Percentiles rank a stretch among this genome's conserved stretches.
phyloP scores from a whole-genome alignment of 1,140 invertebrate genomes.

The Elymnias hypermnestra region DNA sequence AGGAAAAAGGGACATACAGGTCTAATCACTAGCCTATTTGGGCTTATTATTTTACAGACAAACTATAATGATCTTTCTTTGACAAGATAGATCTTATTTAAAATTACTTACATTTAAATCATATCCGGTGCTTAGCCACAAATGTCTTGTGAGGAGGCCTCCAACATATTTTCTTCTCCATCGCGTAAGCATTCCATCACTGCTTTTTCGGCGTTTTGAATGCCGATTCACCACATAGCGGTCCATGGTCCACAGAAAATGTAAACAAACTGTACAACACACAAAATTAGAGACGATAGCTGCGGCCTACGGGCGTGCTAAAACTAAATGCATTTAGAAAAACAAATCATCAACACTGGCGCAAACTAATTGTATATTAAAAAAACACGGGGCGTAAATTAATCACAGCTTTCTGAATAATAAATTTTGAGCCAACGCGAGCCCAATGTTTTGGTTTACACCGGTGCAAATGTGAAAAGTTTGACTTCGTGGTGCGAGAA shows the following conservation, averaged over 20 bases:
- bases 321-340: constrained; percentile 56
- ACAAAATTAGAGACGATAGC: constrained; percentile 38
- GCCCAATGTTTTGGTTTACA: constrained; percentile 22
- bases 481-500: constrained; percentile 1
- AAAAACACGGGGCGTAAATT: constrained; percentile 54
- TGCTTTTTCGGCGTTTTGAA: constrained; percentile 50
- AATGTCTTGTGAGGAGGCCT: constrained; percentile 40
- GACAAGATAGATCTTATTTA: too few species aligned
- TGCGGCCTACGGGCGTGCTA: constrained; percentile 34
- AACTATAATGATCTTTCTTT: too few species aligned
- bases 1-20: too few species aligned
- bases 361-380: constrained; percentile 57
- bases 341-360: constrained; percentile 38
- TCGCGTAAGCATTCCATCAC: constrained; percentile 49
- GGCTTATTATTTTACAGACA: too few species aligned
- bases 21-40: too few species aligned
- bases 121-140: constrained; percentile 57
- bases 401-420: constrained; percentile 44
- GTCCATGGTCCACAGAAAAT: constrained; percentile 42
- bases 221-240: constrained; percentile 56
- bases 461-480: constrained; percentile 16
- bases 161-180: constrained; percentile 56
- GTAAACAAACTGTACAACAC: constrained; percentile 6
- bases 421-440: neutral
- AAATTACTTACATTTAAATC: constrained; percentile 57